Conservation (phyloP, 92 coral and sea anemone species). For the Micromussa lordhowensis region DNA sequence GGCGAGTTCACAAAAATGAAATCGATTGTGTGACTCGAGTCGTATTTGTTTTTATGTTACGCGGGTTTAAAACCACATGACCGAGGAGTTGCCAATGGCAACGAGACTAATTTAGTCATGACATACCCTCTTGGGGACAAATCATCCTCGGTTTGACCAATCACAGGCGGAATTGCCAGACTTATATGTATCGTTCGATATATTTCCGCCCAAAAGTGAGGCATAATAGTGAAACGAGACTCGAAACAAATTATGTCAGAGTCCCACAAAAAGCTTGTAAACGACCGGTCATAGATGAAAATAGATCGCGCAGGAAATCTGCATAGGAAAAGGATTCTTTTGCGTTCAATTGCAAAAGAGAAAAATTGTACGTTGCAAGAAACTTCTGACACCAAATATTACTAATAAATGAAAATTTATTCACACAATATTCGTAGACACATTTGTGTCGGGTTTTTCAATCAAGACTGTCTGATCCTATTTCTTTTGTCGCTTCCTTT, state of each 20-base stretch:
- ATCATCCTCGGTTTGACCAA: constrained; percentile 51
- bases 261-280: constrained; percentile 33
- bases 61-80: constrained; percentile 73
- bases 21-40: constrained; percentile 71
- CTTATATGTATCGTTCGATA: constrained; percentile 17
- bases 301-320: constrained; percentile 36
- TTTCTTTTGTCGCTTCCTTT: background rate
- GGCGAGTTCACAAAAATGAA: constrained; percentile 72
- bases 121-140: constrained; percentile 52
- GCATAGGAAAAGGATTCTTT: background rate
- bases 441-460: constrained; percentile 9
- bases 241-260: constrained; percentile 73
- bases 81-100: constrained; percentile 67
- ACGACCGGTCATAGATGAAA: constrained; percentile 70
- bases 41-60: constrained; percentile 63
- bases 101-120: constrained; percentile 75
- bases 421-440: background rate
- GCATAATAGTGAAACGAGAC: constrained; percentile 16
- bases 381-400: background rate
- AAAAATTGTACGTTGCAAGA: constrained; percentile 3
- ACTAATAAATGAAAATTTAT: background rate
- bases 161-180: constrained; percentile 31
- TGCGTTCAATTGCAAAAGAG: constrained; percentile 4
- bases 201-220: constrained; percentile 36
- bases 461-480: background rate